phyloP scores from a whole-genome alignment of 1,140 invertebrate genomes.

The Drosophila burlai region DNA sequence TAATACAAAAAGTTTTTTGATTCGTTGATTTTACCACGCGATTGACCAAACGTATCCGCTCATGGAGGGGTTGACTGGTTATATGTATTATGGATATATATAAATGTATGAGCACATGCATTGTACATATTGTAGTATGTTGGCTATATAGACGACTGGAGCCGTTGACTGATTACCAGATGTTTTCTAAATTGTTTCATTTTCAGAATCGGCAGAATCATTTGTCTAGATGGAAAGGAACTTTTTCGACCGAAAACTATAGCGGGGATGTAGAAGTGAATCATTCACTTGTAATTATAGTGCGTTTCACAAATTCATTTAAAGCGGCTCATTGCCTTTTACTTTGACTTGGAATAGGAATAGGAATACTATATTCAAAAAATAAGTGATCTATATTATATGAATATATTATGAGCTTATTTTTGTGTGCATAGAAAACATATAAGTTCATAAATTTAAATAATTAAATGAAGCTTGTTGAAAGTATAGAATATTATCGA shows the following conservation, averaged over 20 bases:
- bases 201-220: slow-evolving; percentile 21
- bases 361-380: not conserved
- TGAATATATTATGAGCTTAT: not conserved
- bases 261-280: not conserved
- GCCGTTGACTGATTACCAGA: slow-evolving; percentile 71
- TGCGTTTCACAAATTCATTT: not conserved
- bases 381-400: not conserved
- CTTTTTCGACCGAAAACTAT: slow-evolving; percentile 10
- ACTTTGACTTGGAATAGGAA: not conserved
- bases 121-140: not conserved
- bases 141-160: slow-evolving; percentile 13
- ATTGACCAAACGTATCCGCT: slow-evolving; percentile 36
- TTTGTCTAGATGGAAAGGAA: slow-evolving; percentile 27
- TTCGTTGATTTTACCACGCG: slow-evolving; percentile 63
- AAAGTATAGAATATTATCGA: no score
- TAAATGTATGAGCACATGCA: slow-evolving; percentile 22
- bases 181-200: slow-evolving; percentile 68
- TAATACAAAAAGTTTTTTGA: slow-evolving; percentile 52
- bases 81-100: slow-evolving; percentile 31
- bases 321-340: not conserved
- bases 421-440: not conserved
- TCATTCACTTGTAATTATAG: slow-evolving; percentile 4
- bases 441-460: no score
- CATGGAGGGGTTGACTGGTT: slow-evolving; percentile 28
- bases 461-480: no score